A percentile compares a stretch with the other conserved stretches of the same genome.
phyloP scores from a whole-genome alignment of 2,113 vertebrate genomes.

The Epinephelus lanceolatus region DNA sequence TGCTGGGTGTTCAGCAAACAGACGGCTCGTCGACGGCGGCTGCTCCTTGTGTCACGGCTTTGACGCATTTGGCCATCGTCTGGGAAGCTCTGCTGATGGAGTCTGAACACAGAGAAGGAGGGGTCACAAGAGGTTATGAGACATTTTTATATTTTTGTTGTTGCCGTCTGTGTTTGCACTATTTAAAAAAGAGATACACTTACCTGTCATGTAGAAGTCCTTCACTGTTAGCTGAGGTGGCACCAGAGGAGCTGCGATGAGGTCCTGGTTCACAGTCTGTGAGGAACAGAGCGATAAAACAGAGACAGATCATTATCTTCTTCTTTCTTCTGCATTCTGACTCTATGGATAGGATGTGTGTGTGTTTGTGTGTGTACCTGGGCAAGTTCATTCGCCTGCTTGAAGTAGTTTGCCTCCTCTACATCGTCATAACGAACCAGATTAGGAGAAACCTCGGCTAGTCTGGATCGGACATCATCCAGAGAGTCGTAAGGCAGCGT shows the following conservation, averaged over 20 bases:
- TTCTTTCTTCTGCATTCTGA: neutral
- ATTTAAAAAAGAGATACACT: neutral
- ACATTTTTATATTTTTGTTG: neutral
- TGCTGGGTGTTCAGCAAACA: conserved; percentile 88
- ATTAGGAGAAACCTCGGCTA: conserved; percentile 95
- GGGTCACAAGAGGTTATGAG: fast-evolving
- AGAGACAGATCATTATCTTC: neutral
- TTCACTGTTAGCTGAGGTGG: conserved; percentile 94
- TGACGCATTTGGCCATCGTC: conserved; percentile 99
- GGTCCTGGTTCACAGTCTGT: conserved; percentile 90
- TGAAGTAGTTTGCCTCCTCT: conserved; percentile 97
- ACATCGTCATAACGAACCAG: conserved; percentile 94
- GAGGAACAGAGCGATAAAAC: conserved; percentile 12
- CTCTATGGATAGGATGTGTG: neutral
- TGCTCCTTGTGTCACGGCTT: conserved; percentile 95
- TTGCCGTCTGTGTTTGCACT: neutral
- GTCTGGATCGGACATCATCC: conserved; percentile 89
- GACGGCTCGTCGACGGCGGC: conserved; percentile 94
- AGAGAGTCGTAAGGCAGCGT: conserved; percentile 93
- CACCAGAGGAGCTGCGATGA: conserved; percentile 91
- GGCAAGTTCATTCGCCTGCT: conserved; percentile 93
- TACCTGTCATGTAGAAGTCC: conserved; percentile 99
- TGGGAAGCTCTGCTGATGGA: conserved; percentile 97
- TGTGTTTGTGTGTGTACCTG: conserved; percentile 53
- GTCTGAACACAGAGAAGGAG: conserved; percentile 81